A percentile compares a stretch with the other conserved stretches of the same genome.
Conservation (phyloP, 2,888 invertebrate species). For the Caenorhabditis zanzibari region DNA sequence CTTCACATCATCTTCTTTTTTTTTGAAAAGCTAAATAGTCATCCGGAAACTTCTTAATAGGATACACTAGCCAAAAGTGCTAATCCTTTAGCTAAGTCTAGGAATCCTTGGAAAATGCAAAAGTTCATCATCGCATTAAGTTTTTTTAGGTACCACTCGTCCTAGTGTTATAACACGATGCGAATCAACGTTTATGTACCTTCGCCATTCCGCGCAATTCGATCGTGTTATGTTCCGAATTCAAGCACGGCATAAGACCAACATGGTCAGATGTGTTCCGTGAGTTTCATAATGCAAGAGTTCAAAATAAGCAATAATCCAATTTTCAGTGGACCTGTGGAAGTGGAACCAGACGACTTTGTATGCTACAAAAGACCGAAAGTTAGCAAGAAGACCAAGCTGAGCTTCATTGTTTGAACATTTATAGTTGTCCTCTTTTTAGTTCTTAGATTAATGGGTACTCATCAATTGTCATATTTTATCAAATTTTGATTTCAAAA, state of each 20-base stretch:
- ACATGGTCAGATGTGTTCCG: conserved; percentile 26
- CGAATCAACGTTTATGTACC: conserved; percentile 38
- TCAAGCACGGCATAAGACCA: neutral
- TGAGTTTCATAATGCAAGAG: neutral
- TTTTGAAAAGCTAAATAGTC: conserved; percentile 16
- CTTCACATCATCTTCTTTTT: conserved; percentile 34
- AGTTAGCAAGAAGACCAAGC: neutral
- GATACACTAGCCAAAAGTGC: conserved; percentile 7
- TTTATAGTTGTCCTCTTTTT: neutral
- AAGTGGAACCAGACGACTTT: conserved; percentile 12
- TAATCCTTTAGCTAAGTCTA: conserved; percentile 44
- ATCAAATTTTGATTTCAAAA: conserved; percentile 6
- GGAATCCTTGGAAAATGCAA: conserved; percentile 18
- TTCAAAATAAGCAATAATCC: neutral
- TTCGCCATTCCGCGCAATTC: conserved; percentile 1
- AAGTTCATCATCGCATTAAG: conserved; percentile 16
- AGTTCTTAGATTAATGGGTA: conserved; percentile 23
- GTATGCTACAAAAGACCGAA: conserved; percentile 15
- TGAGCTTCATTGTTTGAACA: neutral
- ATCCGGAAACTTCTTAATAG: conserved; percentile 33
- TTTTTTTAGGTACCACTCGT: conserved; percentile 25
- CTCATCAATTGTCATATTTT: conserved; percentile 41
- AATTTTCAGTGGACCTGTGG: conserved; percentile 4
- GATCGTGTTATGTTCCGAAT: conserved; percentile 39
- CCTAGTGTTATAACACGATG: conserved; percentile 27